Base-by-base conservation (phyloP, 2,113 vertebrate species). In the Pica pica region DNA sequence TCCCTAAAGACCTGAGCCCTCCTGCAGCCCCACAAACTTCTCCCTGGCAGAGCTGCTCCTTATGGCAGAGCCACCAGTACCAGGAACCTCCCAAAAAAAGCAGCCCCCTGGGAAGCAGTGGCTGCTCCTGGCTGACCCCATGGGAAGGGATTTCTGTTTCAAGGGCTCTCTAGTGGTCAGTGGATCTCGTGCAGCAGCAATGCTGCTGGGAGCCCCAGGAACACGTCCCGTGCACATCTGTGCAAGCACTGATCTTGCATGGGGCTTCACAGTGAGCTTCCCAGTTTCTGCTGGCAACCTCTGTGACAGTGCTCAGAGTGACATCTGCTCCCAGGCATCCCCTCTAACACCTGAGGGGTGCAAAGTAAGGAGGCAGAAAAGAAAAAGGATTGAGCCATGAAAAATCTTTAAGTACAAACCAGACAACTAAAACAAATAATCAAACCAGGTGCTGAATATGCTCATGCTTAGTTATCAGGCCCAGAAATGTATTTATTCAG, bases 171-270 rank as follows among this genome's bases (percentile, higher is more conserved):
- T n/a, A 24, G 18, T 5, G 15, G 17, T 47, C 31, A 39, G 63
- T 4, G 46, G 39, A 37, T 24, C 49, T 23, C 3, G 11, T 2
- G 1, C 68, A 53, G 78, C 9, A 57, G 53, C 1, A 1, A 26
- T 13, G 42, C 33, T 53, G 23, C 57, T 1, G 24, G 50, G n/a
- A 78, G 61, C 46, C 47, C 80, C 59, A 30, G 46, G 18, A 59
- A 42, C 74, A 69, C 13, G 0, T 14, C 63, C 88, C 87, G 70
- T 21, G 41, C 18, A 20, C 3, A 1, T 44, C 77, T 81, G 17
- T 60, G 75, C 50, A 59, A 55, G 60, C 26, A 7, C 13, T 52
- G 31, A 26, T n/a, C 39, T 19, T 39, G 47, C 68, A 4, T 1
- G 22, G 44, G 20, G 42, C 59, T 77, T 65, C n/a, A 24, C 63